Base-by-base conservation (phyloP, 1,140 invertebrate genomes). In the Scylla paramamosain region DNA sequence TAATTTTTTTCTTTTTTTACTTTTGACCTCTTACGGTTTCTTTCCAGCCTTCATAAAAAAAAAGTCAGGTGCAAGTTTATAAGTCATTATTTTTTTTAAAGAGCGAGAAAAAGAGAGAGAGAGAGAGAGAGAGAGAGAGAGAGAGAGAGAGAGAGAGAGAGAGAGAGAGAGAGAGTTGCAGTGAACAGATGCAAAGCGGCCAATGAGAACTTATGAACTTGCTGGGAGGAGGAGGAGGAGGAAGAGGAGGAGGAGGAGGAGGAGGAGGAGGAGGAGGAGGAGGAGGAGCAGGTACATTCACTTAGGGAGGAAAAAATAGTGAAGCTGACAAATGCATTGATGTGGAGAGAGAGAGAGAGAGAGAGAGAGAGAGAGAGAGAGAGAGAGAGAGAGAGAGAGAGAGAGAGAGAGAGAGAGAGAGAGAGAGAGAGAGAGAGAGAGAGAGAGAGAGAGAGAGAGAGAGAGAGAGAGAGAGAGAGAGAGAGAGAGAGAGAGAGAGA, bases 101-200 rank as follows among this genome's bases (percentile, higher is more conserved):
- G 59, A 67, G 87, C 59, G 90, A 91, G 52, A 91, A 48, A 91
- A 48, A 91, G 90, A 92, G 91, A 92, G 91, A 92, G 59, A 92
- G 91, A 92, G 91, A 92, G 91, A 77, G 91, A 92, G 91, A 48
- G 89, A 91, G 89, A 48, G 89, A 91, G 89, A 48, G 46, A 91
- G 28, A 91, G 32, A 48, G 32, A 45, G 10, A 25, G 89, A 48
- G 46, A 91, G 46, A 48, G 32, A 46, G 32, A 91, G 28, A 91
- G 32, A 91, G 46, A 46, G 28, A 46, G 87, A 32, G 39, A n/a
- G 25, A 45, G n/a, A 12, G 10, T 10, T 29, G 28, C 1, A 32
- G 83, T 28, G 48, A 52, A 48, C 89, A 45, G 32, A 48, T 52
- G 48, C 14, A 91, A 52, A 20, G 45, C 45, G 87, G 3, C 20